These are phyloP conservation scores for Embidobia sp. DNA, from an alignment of 2,888 invertebrate genomes.

Conservation along the genomic window DNA sequence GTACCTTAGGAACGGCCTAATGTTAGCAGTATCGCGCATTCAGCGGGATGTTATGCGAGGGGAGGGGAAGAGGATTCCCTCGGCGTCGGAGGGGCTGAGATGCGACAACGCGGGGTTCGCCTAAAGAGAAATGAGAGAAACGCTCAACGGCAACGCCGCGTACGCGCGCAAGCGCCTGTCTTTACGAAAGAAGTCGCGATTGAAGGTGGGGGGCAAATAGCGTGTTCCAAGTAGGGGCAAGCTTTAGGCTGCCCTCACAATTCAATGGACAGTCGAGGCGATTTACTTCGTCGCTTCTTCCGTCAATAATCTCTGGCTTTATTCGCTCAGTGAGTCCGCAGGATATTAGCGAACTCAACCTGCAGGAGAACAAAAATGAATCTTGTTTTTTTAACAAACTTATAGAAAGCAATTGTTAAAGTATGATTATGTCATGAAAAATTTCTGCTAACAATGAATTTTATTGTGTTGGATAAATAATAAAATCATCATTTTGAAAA, in stretches of 20 bases:
- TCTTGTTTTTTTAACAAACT: too few relatives aligned
- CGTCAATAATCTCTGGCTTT: too few relatives aligned
- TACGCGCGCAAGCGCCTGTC: slow-evolving; percentile 58
- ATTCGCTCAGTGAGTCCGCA: too few relatives aligned
- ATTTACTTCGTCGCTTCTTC: neutral
- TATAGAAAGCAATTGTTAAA: too few relatives aligned
- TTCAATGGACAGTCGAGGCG: slow-evolving; percentile 5
- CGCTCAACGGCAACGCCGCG: slow-evolving; percentile 58
- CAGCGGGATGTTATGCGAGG: slow-evolving; percentile 50
- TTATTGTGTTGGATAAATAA: too few relatives aligned
- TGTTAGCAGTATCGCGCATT: slow-evolving; percentile 45
- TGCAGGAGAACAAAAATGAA: too few relatives aligned
- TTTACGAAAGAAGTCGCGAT: slow-evolving; percentile 43
- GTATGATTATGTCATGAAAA: too few relatives aligned
- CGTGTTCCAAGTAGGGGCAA: slow-evolving; percentile 51
- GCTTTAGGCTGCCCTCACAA: slow-evolving; percentile 43
- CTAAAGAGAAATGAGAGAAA: slow-evolving; percentile 60
- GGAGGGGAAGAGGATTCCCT: slow-evolving; percentile 42
- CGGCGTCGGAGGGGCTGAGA: slow-evolving; percentile 61
- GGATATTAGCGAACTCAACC: too few relatives aligned
- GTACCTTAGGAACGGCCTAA: slow-evolving; percentile 38
- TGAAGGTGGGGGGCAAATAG: slow-evolving; percentile 54
- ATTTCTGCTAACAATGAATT: too few relatives aligned
- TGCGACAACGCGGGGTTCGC: slow-evolving; percentile 64
- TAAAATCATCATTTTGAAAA: too few relatives aligned